Percentiles rank a stretch among this genome's conserved stretches.
phyloP scores from a whole-genome alignment of 2,888 invertebrate species.

The Lamellibrachia satsuma region DNA sequence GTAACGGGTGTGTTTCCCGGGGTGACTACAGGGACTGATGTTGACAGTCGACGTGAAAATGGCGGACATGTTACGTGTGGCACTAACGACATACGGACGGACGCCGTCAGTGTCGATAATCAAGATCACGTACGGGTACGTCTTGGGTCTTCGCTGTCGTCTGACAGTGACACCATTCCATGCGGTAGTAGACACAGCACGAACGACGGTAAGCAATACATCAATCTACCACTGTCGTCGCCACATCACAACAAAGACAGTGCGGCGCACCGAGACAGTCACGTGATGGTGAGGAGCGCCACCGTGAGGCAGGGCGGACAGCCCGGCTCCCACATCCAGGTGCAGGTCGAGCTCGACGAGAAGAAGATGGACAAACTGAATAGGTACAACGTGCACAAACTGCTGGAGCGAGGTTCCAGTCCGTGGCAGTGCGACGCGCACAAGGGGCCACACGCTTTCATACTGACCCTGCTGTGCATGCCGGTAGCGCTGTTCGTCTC shows the following conservation, averaged over 20 bases:
- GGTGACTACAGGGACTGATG: neutral
- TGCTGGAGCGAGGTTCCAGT: neutral
- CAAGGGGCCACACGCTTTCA: slow-evolving; percentile 75
- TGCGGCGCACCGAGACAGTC: neutral
- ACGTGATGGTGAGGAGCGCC: neutral
- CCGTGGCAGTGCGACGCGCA: slow-evolving; percentile 65
- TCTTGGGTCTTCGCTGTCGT: neutral
- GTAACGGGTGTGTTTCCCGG: neutral
- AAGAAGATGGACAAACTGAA: slow-evolving; percentile 78
- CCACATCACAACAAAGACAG: neutral
- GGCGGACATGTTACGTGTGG: neutral
- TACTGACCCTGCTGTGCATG: slow-evolving; percentile 74
- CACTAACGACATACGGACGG: neutral
- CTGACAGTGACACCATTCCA: neutral
- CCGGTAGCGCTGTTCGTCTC: slow-evolving; percentile 76
- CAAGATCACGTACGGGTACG: neutral
- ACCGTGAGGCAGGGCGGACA: slow-evolving; percentile 2
- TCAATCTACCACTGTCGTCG: neutral
- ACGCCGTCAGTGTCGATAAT: neutral
- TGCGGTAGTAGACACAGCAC: neutral
- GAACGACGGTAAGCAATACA: neutral
- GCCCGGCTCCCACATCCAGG: slow-evolving; percentile 68
- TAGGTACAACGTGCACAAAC: slow-evolving; percentile 69
- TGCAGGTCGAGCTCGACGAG: slow-evolving; percentile 77
- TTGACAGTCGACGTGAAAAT: neutral